A percentile compares a stretch with the other conserved stretches of the same genome.
These are phyloP conservation scores for Danio aesculapii DNA, from an alignment of 2,797 vertebrate genomes.

Conservation along the genomic window DNA sequence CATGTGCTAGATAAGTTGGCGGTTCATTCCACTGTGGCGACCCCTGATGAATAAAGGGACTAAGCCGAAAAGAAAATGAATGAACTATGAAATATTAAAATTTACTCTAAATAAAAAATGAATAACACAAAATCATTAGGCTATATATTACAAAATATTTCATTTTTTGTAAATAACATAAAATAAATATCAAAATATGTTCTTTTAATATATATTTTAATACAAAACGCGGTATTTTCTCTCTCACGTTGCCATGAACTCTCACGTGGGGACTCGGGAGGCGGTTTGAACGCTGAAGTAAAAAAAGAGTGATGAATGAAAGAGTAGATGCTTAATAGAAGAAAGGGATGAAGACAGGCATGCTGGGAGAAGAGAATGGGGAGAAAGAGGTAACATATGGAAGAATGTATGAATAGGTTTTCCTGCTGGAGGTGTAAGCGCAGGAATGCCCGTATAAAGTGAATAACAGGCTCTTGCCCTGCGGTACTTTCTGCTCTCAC, in stretches of 20 bases:
- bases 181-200: too few relatives aligned
- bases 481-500: constrained; percentile 35
- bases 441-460: constrained; percentile 61
- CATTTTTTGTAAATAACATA: too few relatives aligned
- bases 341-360: constrained; percentile 24
- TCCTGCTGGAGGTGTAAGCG: constrained; percentile 51
- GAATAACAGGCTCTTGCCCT: constrained; percentile 51
- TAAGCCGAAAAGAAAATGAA: too few relatives aligned
- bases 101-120: too few relatives aligned
- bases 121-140: too few relatives aligned
- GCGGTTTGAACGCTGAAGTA: constrained; percentile 10
- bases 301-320: constrained; percentile 35
- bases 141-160: too few relatives aligned
- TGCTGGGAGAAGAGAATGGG: constrained; percentile 29
- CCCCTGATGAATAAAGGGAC: too few relatives aligned
- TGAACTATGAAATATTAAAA: too few relatives aligned
- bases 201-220: too few relatives aligned
- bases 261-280: background rate
- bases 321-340: constrained; percentile 34
- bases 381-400: constrained; percentile 43
- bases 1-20: too few relatives aligned
- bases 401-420: constrained; percentile 53
- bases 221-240: background rate
- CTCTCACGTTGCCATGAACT: background rate
- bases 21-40: too few relatives aligned